Evolutionary conservation across 2,888 invertebrate genomes (phyloP), one percentile per base, ranked within the genome.

Genomic region (Pheosia tremula): DNA sequence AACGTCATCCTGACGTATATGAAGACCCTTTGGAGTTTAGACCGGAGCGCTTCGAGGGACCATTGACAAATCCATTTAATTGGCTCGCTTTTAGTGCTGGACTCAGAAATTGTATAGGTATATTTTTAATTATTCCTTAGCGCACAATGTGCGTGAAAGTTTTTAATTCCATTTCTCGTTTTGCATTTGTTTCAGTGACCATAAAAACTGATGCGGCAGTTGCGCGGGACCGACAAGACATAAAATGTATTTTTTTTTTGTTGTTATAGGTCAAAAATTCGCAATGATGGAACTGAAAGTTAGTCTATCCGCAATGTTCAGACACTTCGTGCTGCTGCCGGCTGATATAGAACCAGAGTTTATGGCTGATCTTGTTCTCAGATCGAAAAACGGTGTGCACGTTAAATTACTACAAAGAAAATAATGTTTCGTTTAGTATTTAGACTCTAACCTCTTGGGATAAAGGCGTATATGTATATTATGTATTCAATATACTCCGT

Each of bases 51-150:
- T 95, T 95, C 68, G 87, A 91, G 52, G 64, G 70, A 0, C 54
- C 66, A 5, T 7, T 75, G 79, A 85, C 60, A 80, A 86, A 64
- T 76, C 87, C 73, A 79, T 94, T 94, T 71, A 90, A 89, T 37
- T 95, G 94, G 85, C 76, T 96, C 1, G 94, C 95, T 0, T 96
- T 96, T 63, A 96, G 95, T 72, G 96, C 95, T 8, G 96, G 96
- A 0, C 95, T 24, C 9, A 43, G 43, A 10, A 43, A 43, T 43
- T 43, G 43, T 43, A 43, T 43, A 8, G 43, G 43, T 43, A 47
- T 11, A 11, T 24, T 24, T 24, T 24, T 24, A 24, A 24, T 24
- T 24, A 24, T 24, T 24, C 24, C 24, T 24, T 1, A 1, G 24
- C 24, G 1, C 24, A 24, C 24, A 24, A 24, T 24, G 24, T 24